Conservation (phyloP, 2,797 vertebrate genomes). For the Amblyopsis hoosieri region DNA sequence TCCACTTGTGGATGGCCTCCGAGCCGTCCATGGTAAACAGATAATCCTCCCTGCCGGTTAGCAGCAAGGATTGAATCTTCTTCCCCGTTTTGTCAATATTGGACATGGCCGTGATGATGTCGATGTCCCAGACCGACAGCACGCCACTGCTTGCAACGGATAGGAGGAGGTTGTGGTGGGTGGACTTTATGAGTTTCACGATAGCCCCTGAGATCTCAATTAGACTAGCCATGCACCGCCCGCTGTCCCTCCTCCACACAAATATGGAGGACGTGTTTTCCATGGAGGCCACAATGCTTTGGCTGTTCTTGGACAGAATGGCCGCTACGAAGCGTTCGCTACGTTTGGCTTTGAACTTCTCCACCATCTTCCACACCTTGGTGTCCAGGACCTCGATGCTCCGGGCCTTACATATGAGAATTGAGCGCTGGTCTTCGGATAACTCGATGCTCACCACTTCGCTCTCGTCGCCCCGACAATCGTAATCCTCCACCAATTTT, state of each 20-base stretch:
- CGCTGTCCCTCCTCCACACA: slow-evolving; percentile 97
- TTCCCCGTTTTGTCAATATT: slow-evolving; percentile 99
- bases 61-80: slow-evolving; percentile 88
- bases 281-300: slow-evolving; percentile 98
- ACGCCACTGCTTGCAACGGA: slow-evolving; percentile 96
- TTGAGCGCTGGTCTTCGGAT: slow-evolving; percentile 95
- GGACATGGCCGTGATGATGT: slow-evolving; percentile 99
- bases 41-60: slow-evolving; percentile 93
- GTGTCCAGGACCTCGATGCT: slow-evolving; percentile 97
- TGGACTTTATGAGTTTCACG: slow-evolving; percentile 95
- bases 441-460: slow-evolving; percentile 95
- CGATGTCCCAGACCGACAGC: slow-evolving; percentile 98
- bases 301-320: slow-evolving; percentile 93
- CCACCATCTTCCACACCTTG: slow-evolving; percentile 93
- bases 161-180: slow-evolving; percentile 94
- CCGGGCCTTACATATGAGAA: slow-evolving; percentile 95
- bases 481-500: slow-evolving; percentile 94
- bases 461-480: slow-evolving; percentile 92
- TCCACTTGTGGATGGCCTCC: slow-evolving; percentile 97
- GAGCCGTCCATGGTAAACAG: slow-evolving; percentile 97
- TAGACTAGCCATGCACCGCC: slow-evolving; percentile 98
- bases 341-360: slow-evolving; percentile 98
- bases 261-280: slow-evolving; percentile 98
- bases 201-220: slow-evolving; percentile 98
- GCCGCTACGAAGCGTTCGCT: slow-evolving; percentile 94